phyloP scores from a whole-genome alignment of 2,113 vertebrate species.

The Brachirus orientalis region DNA sequence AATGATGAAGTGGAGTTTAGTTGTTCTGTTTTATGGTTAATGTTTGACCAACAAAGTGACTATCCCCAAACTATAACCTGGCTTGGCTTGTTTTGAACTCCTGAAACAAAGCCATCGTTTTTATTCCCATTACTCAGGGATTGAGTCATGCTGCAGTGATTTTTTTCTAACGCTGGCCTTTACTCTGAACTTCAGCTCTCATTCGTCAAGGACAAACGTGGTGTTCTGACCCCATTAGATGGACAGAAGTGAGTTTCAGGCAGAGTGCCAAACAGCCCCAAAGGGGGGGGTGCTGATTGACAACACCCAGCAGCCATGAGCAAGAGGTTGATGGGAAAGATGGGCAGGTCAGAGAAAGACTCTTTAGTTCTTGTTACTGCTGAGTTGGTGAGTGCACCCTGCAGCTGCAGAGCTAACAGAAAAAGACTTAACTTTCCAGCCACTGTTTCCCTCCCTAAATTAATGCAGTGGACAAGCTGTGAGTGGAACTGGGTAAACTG shows the following conservation, averaged over 20 bases:
- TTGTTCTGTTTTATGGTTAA: too few relatives aligned
- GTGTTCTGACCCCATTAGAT: slow-evolving; percentile 51
- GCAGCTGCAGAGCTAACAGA: slow-evolving; percentile 41
- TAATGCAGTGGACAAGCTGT: slow-evolving; percentile 22
- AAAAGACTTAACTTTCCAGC: slow-evolving; percentile 23
- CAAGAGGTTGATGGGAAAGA: slow-evolving; percentile 63
- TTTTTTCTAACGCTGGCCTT: slow-evolving; percentile 51
- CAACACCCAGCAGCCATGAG: slow-evolving; percentile 73
- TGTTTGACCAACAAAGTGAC: slow-evolving; percentile 21
- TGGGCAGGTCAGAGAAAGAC: slow-evolving; percentile 56
- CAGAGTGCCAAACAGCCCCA: slow-evolving; percentile 65
- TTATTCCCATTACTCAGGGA: slow-evolving; percentile 60
- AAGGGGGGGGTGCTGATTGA: slow-evolving; percentile 74
- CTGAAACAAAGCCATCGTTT: slow-evolving; percentile 28
- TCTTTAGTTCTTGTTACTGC: slow-evolving; percentile 47
- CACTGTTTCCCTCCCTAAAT: slow-evolving; percentile 21
- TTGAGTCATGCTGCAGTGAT: slow-evolving; percentile 57
- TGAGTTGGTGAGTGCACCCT: slow-evolving; percentile 57
- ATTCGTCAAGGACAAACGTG: slow-evolving; percentile 63
- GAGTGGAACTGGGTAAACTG: slow-evolving; percentile 18
- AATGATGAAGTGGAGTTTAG: slow-evolving; percentile 35
- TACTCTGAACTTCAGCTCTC: slow-evolving; percentile 43
- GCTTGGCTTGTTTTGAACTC: slow-evolving; percentile 33
- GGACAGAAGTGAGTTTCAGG: slow-evolving; percentile 63
- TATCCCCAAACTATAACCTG: slow-evolving; percentile 38